Evolutionary conservation across 2,797 vertebrate genomes (phyloP).

Genomic region (Hyperoplus immaculatus): DNA sequence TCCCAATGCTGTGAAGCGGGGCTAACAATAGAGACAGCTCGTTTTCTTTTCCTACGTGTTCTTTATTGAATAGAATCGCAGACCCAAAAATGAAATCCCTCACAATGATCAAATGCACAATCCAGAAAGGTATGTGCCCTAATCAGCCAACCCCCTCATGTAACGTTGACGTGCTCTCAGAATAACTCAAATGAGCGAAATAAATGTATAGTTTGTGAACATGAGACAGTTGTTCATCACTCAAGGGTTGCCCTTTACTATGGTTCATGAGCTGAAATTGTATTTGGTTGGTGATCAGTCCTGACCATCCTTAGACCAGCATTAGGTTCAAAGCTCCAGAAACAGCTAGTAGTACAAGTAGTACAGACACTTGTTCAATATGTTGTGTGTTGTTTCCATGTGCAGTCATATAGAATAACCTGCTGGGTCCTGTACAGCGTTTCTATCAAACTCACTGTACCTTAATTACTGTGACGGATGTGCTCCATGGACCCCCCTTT

Average conservation of each 20-base stretch:
- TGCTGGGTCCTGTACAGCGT: not conserved
- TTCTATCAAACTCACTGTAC: not conserved
- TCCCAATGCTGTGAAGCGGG: conserved; percentile 25
- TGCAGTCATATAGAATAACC: not conserved
- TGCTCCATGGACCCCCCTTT: not conserved
- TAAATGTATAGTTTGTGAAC: not conserved
- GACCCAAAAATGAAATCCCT: not conserved
- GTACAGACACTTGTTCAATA: not conserved
- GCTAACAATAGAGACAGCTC: conserved; percentile 5
- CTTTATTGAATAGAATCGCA: not conserved
- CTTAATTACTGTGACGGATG: not conserved
- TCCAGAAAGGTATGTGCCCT: not conserved
- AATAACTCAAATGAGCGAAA: not conserved
- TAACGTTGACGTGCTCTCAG: no score
- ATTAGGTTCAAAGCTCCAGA: not conserved
- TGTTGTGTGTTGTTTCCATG: no score
- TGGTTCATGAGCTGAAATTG: not conserved
- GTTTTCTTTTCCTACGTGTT: no score
- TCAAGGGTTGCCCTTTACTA: not conserved
- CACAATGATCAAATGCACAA: not conserved
- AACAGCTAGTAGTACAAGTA: not conserved
- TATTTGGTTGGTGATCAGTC: not conserved
- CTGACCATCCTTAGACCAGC: not conserved
- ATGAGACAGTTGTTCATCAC: not conserved
- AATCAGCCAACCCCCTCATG: not conserved